These are phyloP conservation scores for Calliopum simillimum DNA, from an alignment of 2,888 invertebrate genomes.

Conservation along the genomic window DNA sequence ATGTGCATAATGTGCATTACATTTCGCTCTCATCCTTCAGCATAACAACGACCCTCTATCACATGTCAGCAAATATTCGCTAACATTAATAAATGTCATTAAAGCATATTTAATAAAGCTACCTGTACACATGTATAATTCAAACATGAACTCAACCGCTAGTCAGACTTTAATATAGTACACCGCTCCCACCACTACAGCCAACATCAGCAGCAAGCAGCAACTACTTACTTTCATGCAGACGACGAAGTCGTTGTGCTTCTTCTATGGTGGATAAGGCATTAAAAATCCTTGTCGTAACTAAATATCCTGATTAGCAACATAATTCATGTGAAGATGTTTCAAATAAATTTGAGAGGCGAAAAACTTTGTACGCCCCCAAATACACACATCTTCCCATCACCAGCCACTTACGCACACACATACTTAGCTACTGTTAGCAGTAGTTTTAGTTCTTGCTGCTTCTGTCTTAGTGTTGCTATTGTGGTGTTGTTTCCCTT, in stretches of 20 bases:
- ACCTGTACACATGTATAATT: constrained; percentile 6
- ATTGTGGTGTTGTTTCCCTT: not conserved
- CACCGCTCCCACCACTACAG: not conserved
- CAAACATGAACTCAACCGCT: constrained; percentile 20
- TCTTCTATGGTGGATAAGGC: constrained; percentile 1
- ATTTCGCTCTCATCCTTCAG: not conserved
- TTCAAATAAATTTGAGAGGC: constrained; percentile 40
- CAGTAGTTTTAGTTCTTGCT: constrained; percentile 6
- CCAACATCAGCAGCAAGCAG: not conserved
- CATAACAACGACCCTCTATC: not conserved
- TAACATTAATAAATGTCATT: constrained; percentile 50
- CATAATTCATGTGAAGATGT: constrained; percentile 42
- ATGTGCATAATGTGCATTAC: constrained; percentile 12
- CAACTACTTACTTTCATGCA: not conserved
- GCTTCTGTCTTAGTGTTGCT: not conserved
- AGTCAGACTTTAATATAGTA: not conserved
- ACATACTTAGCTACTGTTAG: not conserved
- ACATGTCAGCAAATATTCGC: constrained; percentile 19
- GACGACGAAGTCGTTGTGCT: not conserved
- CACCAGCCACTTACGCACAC: not conserved
- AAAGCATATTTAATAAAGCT: constrained; percentile 49
- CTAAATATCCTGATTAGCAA: constrained; percentile 48
- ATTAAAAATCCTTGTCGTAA: constrained; percentile 47
- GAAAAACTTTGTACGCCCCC: constrained; percentile 34
- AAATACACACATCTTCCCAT: not conserved